A percentile compares a stretch with the other conserved stretches of the same genome.
Evolutionary conservation across 2,113 vertebrate genomes (phyloP).

Genomic region (Pseudonaja textilis): DNA sequence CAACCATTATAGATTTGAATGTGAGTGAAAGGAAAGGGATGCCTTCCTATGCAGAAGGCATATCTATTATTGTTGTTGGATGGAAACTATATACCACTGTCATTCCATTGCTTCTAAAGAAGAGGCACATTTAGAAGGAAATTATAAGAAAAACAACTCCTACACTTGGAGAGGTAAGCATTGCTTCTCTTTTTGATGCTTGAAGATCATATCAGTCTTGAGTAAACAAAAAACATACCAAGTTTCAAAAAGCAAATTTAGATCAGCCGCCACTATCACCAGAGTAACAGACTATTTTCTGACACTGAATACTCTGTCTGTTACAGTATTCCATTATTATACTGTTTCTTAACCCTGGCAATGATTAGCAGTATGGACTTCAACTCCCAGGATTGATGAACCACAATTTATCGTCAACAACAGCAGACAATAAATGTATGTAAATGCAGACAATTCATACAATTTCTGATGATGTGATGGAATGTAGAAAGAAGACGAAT

Average conservation of each 20-base stretch:
- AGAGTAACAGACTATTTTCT: neutral
- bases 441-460: neutral
- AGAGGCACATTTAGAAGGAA: neutral
- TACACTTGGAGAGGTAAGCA: neutral
- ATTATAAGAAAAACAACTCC: neutral
- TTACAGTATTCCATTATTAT: neutral
- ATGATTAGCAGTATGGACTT: neutral
- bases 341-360: neutral
- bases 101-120: neutral
- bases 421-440: neutral
- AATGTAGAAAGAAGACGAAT: neutral
- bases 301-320: neutral
- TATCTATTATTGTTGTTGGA: neutral
- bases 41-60: neutral
- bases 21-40: neutral
- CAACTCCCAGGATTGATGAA: neutral
- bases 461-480: neutral
- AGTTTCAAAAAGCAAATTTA: neutral
- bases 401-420: neutral
- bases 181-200: neutral
- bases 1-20: neutral
- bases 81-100: neutral
- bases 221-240: neutral
- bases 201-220: neutral
- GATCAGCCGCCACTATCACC: neutral